Conservation (phyloP, 2,113 vertebrate genomes). For the Blennius ocellaris region DNA sequence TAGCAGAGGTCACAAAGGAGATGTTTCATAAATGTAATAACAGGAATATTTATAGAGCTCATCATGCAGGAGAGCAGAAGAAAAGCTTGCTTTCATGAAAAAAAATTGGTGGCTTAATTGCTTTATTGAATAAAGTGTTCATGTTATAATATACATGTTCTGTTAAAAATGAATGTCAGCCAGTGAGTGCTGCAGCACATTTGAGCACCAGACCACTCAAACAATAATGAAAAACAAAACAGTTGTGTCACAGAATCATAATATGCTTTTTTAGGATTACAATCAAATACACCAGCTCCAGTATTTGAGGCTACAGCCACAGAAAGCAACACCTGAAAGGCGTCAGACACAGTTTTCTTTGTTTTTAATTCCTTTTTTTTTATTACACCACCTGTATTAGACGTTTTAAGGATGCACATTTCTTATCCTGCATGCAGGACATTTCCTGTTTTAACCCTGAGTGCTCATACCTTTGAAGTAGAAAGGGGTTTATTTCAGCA, state of each 20-base stretch:
- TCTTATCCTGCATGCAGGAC: slow-evolving; percentile 65
- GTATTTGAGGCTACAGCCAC: slow-evolving; percentile 37
- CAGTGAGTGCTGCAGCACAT: slow-evolving; percentile 18
- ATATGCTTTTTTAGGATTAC: slow-evolving; percentile 63
- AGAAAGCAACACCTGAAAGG: slow-evolving; percentile 54
- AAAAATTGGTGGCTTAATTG: slow-evolving; percentile 1
- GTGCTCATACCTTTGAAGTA: slow-evolving; percentile 73
- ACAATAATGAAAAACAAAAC: slow-evolving; percentile 26
- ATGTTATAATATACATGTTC: slow-evolving; percentile 21
- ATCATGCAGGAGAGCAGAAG: neutral
- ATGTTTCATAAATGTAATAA: slow-evolving; percentile 28
- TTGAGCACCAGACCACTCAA: slow-evolving; percentile 34
- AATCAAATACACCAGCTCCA: slow-evolving; percentile 13
- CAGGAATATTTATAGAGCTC: slow-evolving; percentile 13
- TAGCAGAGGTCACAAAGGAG: neutral
- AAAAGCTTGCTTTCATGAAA: slow-evolving; percentile 23
- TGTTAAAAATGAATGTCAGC: slow-evolving; percentile 11
- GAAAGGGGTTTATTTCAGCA: slow-evolving; percentile 79
- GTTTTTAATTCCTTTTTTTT: slow-evolving; percentile 1
- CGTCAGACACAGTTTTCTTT: slow-evolving; percentile 38
- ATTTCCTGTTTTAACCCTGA: slow-evolving; percentile 76
- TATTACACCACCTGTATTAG: slow-evolving; percentile 42
- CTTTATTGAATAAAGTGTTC: slow-evolving; percentile 21
- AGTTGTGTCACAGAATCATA: slow-evolving; percentile 37
- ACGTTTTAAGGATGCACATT: slow-evolving; percentile 64